Base-by-base conservation (phyloP, 30 jellyfish, hydroid and myxozoan species). In the Chrysaora quinquecirrha region DNA sequence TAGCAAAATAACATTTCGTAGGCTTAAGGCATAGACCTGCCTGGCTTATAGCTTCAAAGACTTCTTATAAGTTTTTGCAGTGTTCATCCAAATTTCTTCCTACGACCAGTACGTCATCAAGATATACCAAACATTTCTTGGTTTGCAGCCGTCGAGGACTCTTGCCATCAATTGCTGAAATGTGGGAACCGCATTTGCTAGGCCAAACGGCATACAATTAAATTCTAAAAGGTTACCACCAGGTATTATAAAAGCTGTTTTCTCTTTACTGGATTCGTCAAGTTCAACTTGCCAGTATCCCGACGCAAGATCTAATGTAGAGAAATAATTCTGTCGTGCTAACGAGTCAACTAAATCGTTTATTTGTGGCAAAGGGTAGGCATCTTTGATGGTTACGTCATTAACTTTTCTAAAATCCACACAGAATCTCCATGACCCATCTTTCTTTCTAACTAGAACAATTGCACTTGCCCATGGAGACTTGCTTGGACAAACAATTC, bases 391-490 rank as follows among this genome's bases (percentile, higher is more conserved):
- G 0, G 87, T 76, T 0, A 58, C 78, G 11, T 29, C 64, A 54
- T 76, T 76, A 38, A 76, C 38, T n/a, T 76, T 76, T 30, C 87
- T 2, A 28, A 4, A 73, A 43, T 73, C 85, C 20, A 73, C 48
- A 54, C 85, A 73, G 66, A 73, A 46, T 23, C 87, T 22, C 27
- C 25, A 21, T 11, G 85, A 73, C 18, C 85, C 85, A 30, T 73
- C 85, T 25, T 25, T 23, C 54, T 73, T 73, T 21, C 48, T 48
- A 22, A 73, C 85, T 25, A 73, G 48, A 23, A 82, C 86, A 7
- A 71, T 43, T 38, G 92, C 89, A 38, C 68, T 18, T 1, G 86
- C 38, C 92, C 92, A 82, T 46, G 88, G 92, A 14, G 33, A 7
- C 33, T 24, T 48, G 30, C 71, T 21, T 1, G 88, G 82, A 68